Conservation (phyloP, 35 echinoderm and acorn worm species). For the Heliocidaris tuberculata region DNA sequence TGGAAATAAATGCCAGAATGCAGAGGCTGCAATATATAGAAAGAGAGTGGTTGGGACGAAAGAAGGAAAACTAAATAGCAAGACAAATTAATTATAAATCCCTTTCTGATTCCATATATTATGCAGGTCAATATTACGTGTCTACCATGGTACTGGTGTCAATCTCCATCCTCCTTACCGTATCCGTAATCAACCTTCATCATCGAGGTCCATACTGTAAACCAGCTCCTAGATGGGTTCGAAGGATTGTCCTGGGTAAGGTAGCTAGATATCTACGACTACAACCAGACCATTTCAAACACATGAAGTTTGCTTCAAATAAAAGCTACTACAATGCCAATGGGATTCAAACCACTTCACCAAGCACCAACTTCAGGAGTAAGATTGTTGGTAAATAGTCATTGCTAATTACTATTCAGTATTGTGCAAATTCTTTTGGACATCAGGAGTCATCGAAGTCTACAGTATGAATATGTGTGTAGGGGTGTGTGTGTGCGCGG, state of each 20-base stretch:
- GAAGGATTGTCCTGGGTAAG: constrained; percentile 53
- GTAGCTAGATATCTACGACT: constrained; percentile 61
- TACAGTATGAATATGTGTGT: no score
- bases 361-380: constrained; percentile 42
- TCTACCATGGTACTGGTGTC: constrained; percentile 95
- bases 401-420: no score
- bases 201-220: constrained; percentile 80
- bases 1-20: no score
- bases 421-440: no score
- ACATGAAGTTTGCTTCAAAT: constrained; percentile 13
- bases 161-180: constrained; percentile 83
- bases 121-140: constrained; percentile 94
- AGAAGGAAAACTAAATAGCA: neutral
- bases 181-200: constrained; percentile 88
- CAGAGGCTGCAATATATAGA: no score
- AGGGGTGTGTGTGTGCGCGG: no score
- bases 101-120: neutral
- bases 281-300: constrained; percentile 10
- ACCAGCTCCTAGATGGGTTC: constrained; percentile 67
- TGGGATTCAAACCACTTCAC: constrained; percentile 18
- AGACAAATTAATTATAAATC: neutral
- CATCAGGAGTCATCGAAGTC: no score
- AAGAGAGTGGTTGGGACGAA: neutral
- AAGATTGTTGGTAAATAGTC: constrained; percentile 3
- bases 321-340: constrained; percentile 41